These are phyloP conservation scores for Gymnocypris eckloni DNA, from an alignment of 2,797 vertebrate species.

Conservation along the genomic window DNA sequence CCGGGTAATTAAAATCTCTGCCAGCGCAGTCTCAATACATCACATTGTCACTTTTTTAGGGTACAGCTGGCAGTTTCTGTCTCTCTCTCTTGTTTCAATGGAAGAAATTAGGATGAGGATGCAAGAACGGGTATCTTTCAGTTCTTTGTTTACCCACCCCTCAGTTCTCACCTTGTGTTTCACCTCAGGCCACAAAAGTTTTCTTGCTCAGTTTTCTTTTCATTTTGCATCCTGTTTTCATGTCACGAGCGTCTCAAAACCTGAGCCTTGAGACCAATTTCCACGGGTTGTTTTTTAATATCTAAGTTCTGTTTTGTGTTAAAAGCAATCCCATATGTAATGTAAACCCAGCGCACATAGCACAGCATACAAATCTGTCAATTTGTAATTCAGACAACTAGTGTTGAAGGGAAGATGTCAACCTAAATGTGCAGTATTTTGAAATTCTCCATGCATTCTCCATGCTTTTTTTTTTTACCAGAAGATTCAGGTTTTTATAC, in stretches of 20 bases:
- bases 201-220: constrained; percentile 35
- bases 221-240: constrained; percentile 36
- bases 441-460: constrained; percentile 15
- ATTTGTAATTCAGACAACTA: constrained; percentile 14
- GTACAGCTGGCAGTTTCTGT: constrained; percentile 18
- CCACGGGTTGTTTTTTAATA: constrained; percentile 12
- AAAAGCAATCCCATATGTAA: constrained; percentile 24
- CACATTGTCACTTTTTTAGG: constrained; percentile 52
- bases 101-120: constrained; percentile 5
- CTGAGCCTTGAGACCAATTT: constrained; percentile 18
- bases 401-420: constrained; percentile 32
- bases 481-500: too few relatives aligned
- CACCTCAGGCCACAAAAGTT: constrained; percentile 30
- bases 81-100: constrained; percentile 12
- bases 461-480: background rate
- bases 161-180: constrained; percentile 21
- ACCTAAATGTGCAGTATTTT: constrained; percentile 30
- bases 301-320: constrained; percentile 3
- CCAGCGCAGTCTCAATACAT: constrained; percentile 52
- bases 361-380: constrained; percentile 9
- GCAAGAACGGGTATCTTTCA: constrained; percentile 18
- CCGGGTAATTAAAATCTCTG: constrained; percentile 58
- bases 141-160: background rate
- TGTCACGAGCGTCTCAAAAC: constrained; percentile 6
- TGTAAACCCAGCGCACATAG: background rate